Percentiles rank a stretch among this genome's conserved stretches.
phyloP scores from a whole-genome alignment of 2,888 invertebrate species.

The Drosophila eohydei region DNA sequence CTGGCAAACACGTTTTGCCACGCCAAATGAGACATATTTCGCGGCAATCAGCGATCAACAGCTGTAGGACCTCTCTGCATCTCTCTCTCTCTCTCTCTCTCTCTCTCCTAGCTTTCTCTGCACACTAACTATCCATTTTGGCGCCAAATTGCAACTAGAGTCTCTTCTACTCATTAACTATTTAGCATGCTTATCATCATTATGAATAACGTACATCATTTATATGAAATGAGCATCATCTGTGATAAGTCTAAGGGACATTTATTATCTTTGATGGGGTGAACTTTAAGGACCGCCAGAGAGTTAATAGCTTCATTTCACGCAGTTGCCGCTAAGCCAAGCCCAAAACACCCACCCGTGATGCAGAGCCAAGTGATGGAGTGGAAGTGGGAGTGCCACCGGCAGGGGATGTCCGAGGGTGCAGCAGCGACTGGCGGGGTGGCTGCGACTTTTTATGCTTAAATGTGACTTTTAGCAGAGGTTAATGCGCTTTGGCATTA shows the following conservation, averaged over 20 bases:
- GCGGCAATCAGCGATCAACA: constrained; percentile 68
- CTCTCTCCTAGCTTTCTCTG: neutral
- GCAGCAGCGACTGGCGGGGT: constrained; percentile 8
- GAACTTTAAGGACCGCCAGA: constrained; percentile 62
- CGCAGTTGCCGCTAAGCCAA: constrained; percentile 76
- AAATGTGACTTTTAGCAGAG: constrained; percentile 76
- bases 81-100: neutral
- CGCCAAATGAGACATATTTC: constrained; percentile 67
- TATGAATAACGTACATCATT: neutral
- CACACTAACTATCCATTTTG: constrained; percentile 54
- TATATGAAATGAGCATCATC: neutral
- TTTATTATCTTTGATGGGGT: constrained; percentile 55
- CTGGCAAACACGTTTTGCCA: constrained; percentile 47
- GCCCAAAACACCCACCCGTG: constrained; percentile 47
- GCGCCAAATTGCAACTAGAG: constrained; percentile 40
- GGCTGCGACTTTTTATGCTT: constrained; percentile 50
- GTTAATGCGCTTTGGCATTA: constrained; percentile 41
- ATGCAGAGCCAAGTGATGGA: constrained; percentile 33
- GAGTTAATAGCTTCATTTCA: constrained; percentile 83
- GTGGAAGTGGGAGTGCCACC: neutral
- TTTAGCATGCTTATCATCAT: neutral
- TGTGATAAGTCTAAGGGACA: constrained; percentile 55
- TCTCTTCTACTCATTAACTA: neutral
- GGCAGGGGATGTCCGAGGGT: neutral
- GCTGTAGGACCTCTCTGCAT: constrained; percentile 37